These are phyloP conservation scores for Hyles lineata DNA, from an alignment of 2,888 invertebrate species.

Conservation along the genomic window DNA sequence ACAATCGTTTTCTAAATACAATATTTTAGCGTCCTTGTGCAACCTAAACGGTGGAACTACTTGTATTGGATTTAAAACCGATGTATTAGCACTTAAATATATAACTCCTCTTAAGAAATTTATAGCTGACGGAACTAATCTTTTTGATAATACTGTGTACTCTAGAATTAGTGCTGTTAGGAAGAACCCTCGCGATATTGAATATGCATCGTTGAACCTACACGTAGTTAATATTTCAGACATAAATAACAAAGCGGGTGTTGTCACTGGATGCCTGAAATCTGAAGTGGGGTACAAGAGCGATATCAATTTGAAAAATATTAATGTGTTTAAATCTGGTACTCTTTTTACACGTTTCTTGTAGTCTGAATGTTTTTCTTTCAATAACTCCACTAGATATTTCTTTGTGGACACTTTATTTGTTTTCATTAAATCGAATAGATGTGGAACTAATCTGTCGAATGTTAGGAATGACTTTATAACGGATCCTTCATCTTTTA, in stretches of 20 bases:
- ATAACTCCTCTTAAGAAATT: constrained; percentile 92
- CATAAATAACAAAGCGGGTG: constrained; percentile 93
- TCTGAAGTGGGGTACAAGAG: constrained; percentile 95
- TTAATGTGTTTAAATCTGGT: constrained; percentile 88
- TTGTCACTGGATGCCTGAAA: constrained; percentile 94
- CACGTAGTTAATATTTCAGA: constrained; percentile 90
- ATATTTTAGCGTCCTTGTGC: constrained; percentile 79
- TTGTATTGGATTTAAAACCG: constrained; percentile 85
- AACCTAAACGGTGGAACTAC: constrained; percentile 88
- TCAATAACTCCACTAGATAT: constrained; percentile 88
- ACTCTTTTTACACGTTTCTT: constrained; percentile 84
- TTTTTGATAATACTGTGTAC: constrained; percentile 91
- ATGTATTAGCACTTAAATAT: constrained; percentile 88
- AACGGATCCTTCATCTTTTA: constrained; percentile 69
- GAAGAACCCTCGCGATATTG: constrained; percentile 92
- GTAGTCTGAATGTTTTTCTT: constrained; percentile 88
- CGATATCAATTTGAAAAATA: constrained; percentile 93
- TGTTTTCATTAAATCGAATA: constrained; percentile 89
- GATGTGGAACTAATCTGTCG: constrained; percentile 82
- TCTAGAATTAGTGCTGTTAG: constrained; percentile 90
- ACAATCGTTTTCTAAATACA: constrained; percentile 84
- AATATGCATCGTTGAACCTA: constrained; percentile 86
- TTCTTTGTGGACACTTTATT: constrained; percentile 88
- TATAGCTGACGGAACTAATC: constrained; percentile 91
- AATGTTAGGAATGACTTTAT: constrained; percentile 85